Conservation (phyloP, 1,140 invertebrate genomes). For the Carcinoscorpius rotundicauda region DNA sequence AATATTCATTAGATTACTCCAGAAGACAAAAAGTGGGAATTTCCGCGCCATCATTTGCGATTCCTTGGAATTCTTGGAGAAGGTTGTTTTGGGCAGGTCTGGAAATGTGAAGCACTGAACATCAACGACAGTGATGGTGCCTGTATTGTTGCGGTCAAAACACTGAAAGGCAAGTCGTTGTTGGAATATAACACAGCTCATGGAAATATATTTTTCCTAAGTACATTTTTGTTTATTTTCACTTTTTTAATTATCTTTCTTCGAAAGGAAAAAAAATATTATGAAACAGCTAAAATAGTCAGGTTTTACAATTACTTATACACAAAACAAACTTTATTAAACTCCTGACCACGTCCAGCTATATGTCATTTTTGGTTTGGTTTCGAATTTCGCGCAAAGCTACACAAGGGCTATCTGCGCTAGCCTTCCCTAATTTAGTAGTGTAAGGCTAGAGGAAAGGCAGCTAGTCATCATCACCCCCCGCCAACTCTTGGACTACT, state of each 20-base stretch:
- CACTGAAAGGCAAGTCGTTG: slow-evolving; percentile 15
- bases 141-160: slow-evolving; percentile 20
- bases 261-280: too few species aligned
- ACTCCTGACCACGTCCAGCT: too few species aligned
- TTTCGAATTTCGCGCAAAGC: too few species aligned
- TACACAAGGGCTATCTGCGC: too few species aligned
- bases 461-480: too few species aligned
- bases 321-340: too few species aligned
- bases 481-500: too few species aligned
- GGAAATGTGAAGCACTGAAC: slow-evolving; percentile 56
- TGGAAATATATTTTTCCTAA: not conserved
- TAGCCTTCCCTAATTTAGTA: too few species aligned
- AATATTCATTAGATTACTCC: slow-evolving; percentile 1
- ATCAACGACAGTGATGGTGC: not conserved
- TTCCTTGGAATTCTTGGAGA: slow-evolving; percentile 81
- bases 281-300: too few species aligned
- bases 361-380: too few species aligned
- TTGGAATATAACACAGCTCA: not conserved
- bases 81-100: slow-evolving; percentile 87
- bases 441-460: too few species aligned
- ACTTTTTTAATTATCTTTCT: not conserved
- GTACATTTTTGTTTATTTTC: slow-evolving; percentile 3
- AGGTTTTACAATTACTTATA: too few species aligned
- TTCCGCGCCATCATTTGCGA: slow-evolving; percentile 68
- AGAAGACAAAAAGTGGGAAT: slow-evolving; percentile 54